Conservation (phyloP, 1,140 invertebrate genomes). For the Solen grandis region DNA sequence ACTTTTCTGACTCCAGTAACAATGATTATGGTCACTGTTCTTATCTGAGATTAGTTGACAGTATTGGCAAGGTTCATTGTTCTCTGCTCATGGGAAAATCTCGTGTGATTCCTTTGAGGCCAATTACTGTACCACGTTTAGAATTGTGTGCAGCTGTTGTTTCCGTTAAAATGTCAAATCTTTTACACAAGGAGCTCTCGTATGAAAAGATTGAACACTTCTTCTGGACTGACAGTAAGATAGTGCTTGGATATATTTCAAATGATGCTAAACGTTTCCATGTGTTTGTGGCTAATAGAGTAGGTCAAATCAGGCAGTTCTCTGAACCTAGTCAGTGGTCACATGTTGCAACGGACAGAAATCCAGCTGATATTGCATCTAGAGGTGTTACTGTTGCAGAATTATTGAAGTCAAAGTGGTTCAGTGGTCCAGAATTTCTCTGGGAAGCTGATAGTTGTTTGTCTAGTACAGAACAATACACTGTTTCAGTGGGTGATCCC, state of each 20-base stretch:
- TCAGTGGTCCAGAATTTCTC: conserved; percentile 44
- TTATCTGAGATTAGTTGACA: conserved; percentile 53
- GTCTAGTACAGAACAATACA: not conserved
- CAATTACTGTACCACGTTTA: conserved; percentile 57
- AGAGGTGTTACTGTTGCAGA: conserved; percentile 43
- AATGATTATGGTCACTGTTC: conserved; percentile 60
- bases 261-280: conserved; percentile 59
- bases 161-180: conserved; percentile 44
- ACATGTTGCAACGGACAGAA: conserved; percentile 48
- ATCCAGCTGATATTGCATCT: conserved; percentile 60
- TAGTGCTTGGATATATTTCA: conserved; percentile 61
- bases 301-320: conserved; percentile 53
- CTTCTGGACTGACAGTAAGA: conserved; percentile 58
- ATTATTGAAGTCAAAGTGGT: conserved; percentile 38
- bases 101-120: conserved; percentile 58
- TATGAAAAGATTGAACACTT: conserved; percentile 14
- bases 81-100: conserved; percentile 59
- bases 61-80: conserved; percentile 47
- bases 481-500: conserved; percentile 13
- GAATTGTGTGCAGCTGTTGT: conserved; percentile 62
- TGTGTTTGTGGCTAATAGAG: conserved; percentile 59
- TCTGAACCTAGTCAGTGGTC: conserved; percentile 47
- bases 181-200: conserved; percentile 43
- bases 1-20: conserved; percentile 61
- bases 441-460: conserved; percentile 13